A percentile compares a stretch with the other conserved stretches of the same genome.
phyloP scores from a whole-genome alignment of 2,113 vertebrate genomes.

The Neodon shergylaensis region DNA sequence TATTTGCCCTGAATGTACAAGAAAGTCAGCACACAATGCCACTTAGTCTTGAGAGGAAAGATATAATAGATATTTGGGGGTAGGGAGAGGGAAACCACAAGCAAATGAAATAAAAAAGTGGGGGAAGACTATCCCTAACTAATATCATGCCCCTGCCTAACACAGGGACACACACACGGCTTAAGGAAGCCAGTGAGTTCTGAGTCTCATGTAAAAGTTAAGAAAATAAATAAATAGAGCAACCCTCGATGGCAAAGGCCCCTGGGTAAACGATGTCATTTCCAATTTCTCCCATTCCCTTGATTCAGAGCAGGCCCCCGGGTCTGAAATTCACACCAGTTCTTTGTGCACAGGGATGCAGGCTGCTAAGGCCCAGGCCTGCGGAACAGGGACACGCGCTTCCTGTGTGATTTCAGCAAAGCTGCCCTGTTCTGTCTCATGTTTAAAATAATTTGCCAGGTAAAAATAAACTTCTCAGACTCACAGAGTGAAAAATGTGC shows the following conservation, averaged over 20 bases:
- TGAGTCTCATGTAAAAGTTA: constrained; percentile 84
- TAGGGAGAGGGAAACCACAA: background rate
- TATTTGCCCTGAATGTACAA: background rate
- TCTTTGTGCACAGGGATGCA: constrained; percentile 92
- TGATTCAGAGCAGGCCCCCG: constrained; percentile 93
- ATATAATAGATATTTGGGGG: constrained; percentile 44
- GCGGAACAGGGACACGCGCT: constrained; percentile 89
- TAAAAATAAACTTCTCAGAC: constrained; percentile 90
- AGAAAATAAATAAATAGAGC: constrained; percentile 72
- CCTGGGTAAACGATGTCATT: constrained; percentile 94
- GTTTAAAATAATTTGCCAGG: constrained; percentile 93
- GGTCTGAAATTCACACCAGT: constrained; percentile 95
- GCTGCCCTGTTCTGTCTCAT: constrained; percentile 92
- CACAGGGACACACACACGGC: constrained; percentile 83
- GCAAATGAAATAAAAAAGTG: constrained; percentile 54
- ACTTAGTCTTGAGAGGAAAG: constrained; percentile 46
- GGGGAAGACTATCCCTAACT: constrained; percentile 54
- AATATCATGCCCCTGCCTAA: constrained; percentile 81
- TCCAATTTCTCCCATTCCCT: constrained; percentile 88
- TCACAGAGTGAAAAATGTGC: constrained; percentile 88
- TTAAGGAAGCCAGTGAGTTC: constrained; percentile 86
- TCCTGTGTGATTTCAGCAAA: constrained; percentile 90
- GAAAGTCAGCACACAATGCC: background rate
- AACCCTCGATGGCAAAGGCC: constrained; percentile 88
- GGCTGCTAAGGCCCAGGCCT: constrained; percentile 83